These are phyloP conservation scores for Dryomyza anilis DNA, from an alignment of 2,888 invertebrate genomes.

Conservation along the genomic window DNA sequence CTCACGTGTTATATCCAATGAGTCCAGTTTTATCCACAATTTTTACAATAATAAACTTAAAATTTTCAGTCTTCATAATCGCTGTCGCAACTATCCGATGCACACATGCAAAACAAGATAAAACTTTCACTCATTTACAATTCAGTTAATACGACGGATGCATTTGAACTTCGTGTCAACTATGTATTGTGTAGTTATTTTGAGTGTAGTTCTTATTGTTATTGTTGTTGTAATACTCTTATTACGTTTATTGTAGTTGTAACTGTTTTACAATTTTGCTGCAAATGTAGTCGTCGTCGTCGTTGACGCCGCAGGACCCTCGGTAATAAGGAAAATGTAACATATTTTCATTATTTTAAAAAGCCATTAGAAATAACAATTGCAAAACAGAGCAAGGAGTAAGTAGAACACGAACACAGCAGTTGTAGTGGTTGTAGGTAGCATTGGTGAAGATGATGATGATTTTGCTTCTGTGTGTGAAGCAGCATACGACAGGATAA, in stretches of 20 bases:
- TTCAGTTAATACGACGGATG: slow-evolving; percentile 24
- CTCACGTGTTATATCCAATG: no score
- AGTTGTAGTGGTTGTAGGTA: neutral
- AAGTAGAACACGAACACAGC: neutral
- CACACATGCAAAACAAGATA: slow-evolving; percentile 3
- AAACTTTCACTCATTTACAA: slow-evolving; percentile 19
- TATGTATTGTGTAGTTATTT: slow-evolving; percentile 22
- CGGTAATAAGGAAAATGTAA: slow-evolving; percentile 23
- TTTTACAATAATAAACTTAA: no score
- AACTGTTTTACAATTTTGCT: slow-evolving; percentile 1
- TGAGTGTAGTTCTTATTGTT: slow-evolving; percentile 35
- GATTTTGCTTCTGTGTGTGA: no score
- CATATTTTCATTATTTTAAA: slow-evolving; percentile 27
- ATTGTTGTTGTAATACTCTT: slow-evolving; percentile 23
- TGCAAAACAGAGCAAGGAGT: neutral
- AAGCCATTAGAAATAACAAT: slow-evolving; percentile 22
- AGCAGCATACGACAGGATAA: neutral
- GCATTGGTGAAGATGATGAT: neutral
- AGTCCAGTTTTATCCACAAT: no score
- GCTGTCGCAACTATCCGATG: no score
- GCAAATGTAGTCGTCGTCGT: no score
- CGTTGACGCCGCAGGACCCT: slow-evolving; percentile 4
- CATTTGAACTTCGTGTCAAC: slow-evolving; percentile 25
- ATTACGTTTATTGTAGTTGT: slow-evolving; percentile 14
- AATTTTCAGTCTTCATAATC: no score